Conservation (phyloP, 1,140 invertebrate species). For the Neotoxoptera formosana region DNA sequence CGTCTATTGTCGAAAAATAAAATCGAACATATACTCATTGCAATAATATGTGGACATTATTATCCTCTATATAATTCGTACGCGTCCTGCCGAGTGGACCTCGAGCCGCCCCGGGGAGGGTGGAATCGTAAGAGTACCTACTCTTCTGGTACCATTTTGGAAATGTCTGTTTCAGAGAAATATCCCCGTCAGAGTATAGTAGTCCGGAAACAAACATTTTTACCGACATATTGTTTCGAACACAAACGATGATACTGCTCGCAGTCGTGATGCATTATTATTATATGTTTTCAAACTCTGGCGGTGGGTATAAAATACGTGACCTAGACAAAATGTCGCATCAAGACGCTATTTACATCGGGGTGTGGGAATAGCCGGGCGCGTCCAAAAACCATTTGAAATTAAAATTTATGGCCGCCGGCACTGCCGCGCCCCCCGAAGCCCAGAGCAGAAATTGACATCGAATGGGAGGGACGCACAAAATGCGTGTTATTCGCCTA, state of each 20-base stretch:
- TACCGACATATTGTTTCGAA: not conserved
- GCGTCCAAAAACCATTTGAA: constrained; percentile 17
- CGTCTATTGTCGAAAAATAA: not conserved
- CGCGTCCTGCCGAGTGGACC: no score
- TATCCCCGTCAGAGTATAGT: no score
- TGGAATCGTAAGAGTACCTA: not conserved
- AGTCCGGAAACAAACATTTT: not conserved
- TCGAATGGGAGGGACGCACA: constrained; percentile 4
- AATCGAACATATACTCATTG: not conserved
- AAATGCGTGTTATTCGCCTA: constrained; percentile 26
- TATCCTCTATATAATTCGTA: not conserved
- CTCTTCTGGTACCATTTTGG: not conserved
- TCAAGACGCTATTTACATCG: constrained; percentile 5
- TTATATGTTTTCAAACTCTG: not conserved
- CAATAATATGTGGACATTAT: not conserved
- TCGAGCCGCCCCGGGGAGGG: not conserved
- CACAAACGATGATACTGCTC: not conserved
- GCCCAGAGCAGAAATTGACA: constrained; percentile 19
- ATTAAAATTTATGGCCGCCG: constrained; percentile 33
- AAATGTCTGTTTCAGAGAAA: not conserved
- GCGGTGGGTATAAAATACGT: not conserved
- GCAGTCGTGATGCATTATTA: not conserved
- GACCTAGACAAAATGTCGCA: constrained; percentile 21
- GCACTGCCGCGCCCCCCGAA: not conserved
- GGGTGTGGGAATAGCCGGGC: not conserved